Conservation (phyloP, 53 echinoderm and acorn worm genomes). For the Echinometra lucunter region DNA sequence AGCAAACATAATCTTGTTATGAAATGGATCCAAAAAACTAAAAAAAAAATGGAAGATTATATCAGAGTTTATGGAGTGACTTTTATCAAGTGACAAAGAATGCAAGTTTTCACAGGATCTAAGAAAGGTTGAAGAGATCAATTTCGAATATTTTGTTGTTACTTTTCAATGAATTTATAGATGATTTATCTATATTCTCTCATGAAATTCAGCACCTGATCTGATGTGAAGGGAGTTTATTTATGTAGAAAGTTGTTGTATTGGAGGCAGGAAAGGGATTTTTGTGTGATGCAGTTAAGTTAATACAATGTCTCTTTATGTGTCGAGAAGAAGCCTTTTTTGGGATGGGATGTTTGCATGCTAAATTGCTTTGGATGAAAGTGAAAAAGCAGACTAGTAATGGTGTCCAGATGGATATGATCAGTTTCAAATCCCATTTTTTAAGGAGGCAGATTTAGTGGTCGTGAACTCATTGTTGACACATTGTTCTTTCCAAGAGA, state of each 20-base stretch:
- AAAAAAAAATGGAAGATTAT: too few relatives aligned
- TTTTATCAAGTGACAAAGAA: neutral
- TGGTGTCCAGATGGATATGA: neutral
- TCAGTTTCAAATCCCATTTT: neutral
- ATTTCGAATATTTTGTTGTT: slow-evolving; percentile 4
- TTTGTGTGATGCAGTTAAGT: neutral
- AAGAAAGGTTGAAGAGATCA: neutral
- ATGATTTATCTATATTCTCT: slow-evolving; percentile 11
- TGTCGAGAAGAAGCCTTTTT: neutral
- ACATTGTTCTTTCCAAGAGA: neutral
- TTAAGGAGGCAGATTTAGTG: neutral
- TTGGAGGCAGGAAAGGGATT: neutral
- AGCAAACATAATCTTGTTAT: slow-evolving; percentile 26
- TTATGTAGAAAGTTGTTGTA: neutral
- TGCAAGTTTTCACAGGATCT: neutral
- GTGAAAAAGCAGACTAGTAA: neutral
- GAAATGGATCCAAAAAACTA: neutral
- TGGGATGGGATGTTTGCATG: neutral
- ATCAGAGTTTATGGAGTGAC: slow-evolving; percentile 48
- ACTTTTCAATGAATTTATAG: slow-evolving; percentile 8
- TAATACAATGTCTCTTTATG: neutral
- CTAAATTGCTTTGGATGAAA: neutral
- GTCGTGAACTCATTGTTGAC: neutral
- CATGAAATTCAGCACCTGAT: neutral
- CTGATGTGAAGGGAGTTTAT: neutral